phyloP scores from a whole-genome alignment of 2,797 vertebrate species.

The Cynodonichthys magdalenae region DNA sequence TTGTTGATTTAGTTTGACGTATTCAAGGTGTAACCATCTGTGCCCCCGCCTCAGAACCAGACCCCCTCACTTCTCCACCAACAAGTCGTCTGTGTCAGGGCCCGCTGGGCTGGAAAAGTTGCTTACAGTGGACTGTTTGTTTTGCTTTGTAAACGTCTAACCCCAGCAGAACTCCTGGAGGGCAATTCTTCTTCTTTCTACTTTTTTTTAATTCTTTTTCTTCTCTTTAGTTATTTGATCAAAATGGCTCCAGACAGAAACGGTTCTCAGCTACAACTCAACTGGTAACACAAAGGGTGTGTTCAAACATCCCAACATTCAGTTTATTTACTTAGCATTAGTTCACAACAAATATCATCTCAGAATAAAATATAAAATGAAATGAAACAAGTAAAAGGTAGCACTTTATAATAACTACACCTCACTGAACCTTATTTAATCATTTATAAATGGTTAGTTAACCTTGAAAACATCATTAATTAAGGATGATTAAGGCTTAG shows the following conservation, averaged over 20 bases:
- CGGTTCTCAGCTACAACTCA: conserved; percentile 47
- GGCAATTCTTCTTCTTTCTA: conserved; percentile 47
- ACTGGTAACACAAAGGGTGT: conserved; percentile 48
- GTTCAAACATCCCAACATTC: conserved; percentile 20
- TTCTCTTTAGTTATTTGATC: conserved; percentile 19
- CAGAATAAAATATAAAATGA: no score
- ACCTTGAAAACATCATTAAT: no score
- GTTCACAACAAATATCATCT: no score
- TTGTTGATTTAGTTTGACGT: conserved; percentile 64
- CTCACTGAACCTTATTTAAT: no score
- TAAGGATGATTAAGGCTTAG: no score
- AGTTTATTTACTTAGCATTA: neutral
- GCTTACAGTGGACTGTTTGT: conserved; percentile 72
- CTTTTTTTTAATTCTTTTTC: neutral
- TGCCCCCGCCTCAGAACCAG: conserved; percentile 12
- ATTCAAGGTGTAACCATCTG: conserved; percentile 79
- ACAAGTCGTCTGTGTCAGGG: conserved; percentile 65
- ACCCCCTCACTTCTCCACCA: conserved; percentile 29
- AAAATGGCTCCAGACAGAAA: conserved; percentile 27
- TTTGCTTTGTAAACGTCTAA: conserved; percentile 67
- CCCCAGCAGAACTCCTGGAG: conserved; percentile 51
- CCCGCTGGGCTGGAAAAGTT: conserved; percentile 70
- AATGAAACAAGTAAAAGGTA: no score
- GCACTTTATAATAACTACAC: no score
- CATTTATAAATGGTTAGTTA: no score